phyloP scores from a whole-genome alignment of 2,797 vertebrate genomes.

The Malacoraja senta region DNA sequence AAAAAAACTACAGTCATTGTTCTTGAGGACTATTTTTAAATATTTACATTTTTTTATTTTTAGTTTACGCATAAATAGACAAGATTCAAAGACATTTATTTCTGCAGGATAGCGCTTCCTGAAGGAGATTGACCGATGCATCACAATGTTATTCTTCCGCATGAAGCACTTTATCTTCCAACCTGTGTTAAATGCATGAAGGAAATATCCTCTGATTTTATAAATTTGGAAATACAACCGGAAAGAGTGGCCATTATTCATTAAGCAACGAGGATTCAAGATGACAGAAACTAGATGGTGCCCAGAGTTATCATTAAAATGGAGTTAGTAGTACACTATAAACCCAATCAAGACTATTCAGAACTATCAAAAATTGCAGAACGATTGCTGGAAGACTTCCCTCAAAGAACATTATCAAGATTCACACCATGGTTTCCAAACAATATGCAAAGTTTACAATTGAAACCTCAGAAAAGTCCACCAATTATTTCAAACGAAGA shows the following conservation, averaged over 20 bases:
- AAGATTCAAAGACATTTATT: constrained; percentile 44
- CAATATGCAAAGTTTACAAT: constrained; percentile 54
- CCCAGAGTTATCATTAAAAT: constrained; percentile 52
- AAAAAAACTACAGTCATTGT: neutral
- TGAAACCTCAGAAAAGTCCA: constrained; percentile 70
- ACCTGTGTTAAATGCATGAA: constrained; percentile 51
- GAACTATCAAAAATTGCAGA: constrained; percentile 62
- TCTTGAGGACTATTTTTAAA: neutral
- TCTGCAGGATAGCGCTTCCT: constrained; percentile 43
- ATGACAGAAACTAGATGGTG: neutral
- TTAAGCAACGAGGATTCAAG: neutral
- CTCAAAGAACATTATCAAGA: constrained; percentile 56
- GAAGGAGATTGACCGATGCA: constrained; percentile 20
- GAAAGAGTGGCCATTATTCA: neutral
- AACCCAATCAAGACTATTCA: constrained; percentile 52
- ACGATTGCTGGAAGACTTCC: constrained; percentile 69
- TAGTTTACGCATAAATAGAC: constrained; percentile 33
- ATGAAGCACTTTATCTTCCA: constrained; percentile 59
- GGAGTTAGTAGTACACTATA: constrained; percentile 79
- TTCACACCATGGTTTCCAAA: constrained; percentile 79
- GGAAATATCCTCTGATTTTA: constrained; percentile 43
- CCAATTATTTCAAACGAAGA: constrained; percentile 62
- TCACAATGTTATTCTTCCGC: constrained; percentile 52
- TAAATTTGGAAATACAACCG: neutral
- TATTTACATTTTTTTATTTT: neutral